Percentiles rank a stretch among this genome's conserved stretches.
These are phyloP conservation scores for Brachyrhaphis roseni DNA, from an alignment of 2,797 vertebrate species.

Conservation along the genomic window DNA sequence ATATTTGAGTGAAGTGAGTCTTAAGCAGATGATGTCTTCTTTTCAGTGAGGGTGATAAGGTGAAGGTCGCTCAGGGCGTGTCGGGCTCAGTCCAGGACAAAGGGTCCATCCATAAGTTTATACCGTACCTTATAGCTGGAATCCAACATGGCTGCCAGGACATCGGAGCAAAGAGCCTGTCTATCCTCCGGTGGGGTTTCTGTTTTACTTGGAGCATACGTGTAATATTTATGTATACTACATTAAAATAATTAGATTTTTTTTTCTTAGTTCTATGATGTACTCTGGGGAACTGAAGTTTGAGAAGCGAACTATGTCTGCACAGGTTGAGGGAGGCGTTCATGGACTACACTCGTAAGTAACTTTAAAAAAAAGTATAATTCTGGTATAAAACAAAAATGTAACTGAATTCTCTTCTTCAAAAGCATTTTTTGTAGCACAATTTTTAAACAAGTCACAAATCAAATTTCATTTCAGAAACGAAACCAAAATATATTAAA, in stretches of 20 bases:
- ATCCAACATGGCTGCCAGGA: conserved; percentile 96
- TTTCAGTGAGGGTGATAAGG: conserved; percentile 89
- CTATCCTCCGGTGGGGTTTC: conserved; percentile 86
- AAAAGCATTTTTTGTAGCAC: not conserved
- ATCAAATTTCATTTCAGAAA: not conserved
- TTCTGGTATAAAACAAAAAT: not conserved
- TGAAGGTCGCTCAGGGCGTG: conserved; percentile 93
- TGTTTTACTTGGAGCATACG: not conserved
- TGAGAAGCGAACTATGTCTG: conserved; percentile 93
- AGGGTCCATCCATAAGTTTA: conserved; percentile 94
- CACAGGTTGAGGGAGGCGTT: conserved; percentile 92
- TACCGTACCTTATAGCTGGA: conserved; percentile 92
- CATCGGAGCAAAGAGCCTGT: conserved; percentile 91
- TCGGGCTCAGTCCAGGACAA: conserved; percentile 93
- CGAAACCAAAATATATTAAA: not conserved
- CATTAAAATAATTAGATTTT: not conserved
- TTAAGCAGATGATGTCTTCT: conserved; percentile 7
- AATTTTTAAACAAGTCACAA: not conserved
- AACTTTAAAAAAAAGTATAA: not conserved
- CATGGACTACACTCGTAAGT: conserved; percentile 96
- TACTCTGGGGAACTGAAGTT: conserved; percentile 95
- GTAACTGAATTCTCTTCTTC: not conserved
- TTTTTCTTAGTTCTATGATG: conserved; percentile 88
- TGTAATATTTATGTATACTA: not conserved
- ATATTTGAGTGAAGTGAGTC: not conserved